Evolutionary conservation across 2,888 invertebrate species (phyloP).

Genomic region (Dasysyrphus albostriatus): DNA sequence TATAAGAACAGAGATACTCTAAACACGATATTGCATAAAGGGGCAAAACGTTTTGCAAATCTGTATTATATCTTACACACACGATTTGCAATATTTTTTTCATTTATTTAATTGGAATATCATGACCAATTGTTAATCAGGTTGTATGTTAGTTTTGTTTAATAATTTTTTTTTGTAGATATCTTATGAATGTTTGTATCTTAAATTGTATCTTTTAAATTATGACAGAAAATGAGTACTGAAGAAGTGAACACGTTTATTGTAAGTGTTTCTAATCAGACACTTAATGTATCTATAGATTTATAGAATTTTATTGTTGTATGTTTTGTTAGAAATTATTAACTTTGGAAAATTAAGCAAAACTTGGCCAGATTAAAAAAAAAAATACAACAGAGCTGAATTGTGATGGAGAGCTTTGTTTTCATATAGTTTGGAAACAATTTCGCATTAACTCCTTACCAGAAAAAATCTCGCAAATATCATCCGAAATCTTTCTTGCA

Average conservation of each 20-base stretch:
- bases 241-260: not conserved
- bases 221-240: conserved; percentile 26
- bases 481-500: too few relatives aligned
- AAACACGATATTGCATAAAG: conserved; percentile 50
- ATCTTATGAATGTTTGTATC: conserved; percentile 6
- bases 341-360: too few relatives aligned
- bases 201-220: conserved; percentile 20
- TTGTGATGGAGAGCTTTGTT: too few relatives aligned
- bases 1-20: conserved; percentile 8
- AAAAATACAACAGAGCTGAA: too few relatives aligned
- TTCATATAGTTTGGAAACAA: too few relatives aligned
- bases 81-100: conserved; percentile 45
- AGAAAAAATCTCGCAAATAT: too few relatives aligned
- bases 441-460: too few relatives aligned
- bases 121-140: conserved; percentile 62
- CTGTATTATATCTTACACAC: conserved; percentile 39
- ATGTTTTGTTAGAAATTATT: too few relatives aligned
- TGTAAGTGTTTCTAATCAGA: not conserved
- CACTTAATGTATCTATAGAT: not conserved
- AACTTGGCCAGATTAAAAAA: too few relatives aligned
- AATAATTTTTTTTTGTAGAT: conserved; percentile 57
- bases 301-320: not conserved
- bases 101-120: conserved; percentile 42
- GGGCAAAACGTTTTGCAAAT: conserved; percentile 48
- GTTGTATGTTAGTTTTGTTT: conserved; percentile 36